Percentiles rank a stretch among this genome's conserved stretches.
Conservation (phyloP, 1,140 invertebrate species). For the Achatina immaculata region DNA sequence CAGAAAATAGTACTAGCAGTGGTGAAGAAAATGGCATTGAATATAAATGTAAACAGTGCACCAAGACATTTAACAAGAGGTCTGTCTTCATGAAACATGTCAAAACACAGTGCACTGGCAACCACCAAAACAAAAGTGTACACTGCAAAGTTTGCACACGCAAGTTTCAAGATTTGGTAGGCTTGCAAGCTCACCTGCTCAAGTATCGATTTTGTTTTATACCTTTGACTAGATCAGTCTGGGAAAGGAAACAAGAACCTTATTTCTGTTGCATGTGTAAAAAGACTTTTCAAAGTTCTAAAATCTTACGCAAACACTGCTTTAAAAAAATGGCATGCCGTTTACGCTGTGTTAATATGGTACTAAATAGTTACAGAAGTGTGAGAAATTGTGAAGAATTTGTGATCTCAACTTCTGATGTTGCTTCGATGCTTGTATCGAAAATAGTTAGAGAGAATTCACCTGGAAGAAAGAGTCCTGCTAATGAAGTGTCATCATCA, state of each 20-base stretch:
- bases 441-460: background rate
- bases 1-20: background rate
- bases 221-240: background rate
- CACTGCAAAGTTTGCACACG: slow-evolving; percentile 18
- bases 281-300: background rate
- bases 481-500: slow-evolving; percentile 8
- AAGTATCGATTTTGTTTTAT: slow-evolving; percentile 20
- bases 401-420: background rate
- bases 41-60: slow-evolving; percentile 25
- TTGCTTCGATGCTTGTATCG: background rate
- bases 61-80: background rate
- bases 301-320: slow-evolving; percentile 24
- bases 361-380: background rate
- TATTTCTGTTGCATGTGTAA: slow-evolving; percentile 19
- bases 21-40: background rate
- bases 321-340: slow-evolving; percentile 27
- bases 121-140: background rate
- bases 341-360: slow-evolving; percentile 16
- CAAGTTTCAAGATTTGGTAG: slow-evolving; percentile 1
- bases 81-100: background rate
- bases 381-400: background rate
- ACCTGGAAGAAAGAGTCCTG: background rate
- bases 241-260: slow-evolving; percentile 7
- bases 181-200: slow-evolving; percentile 17
- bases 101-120: background rate